phyloP scores from a whole-genome alignment of 2,888 invertebrate species.

The Atethmia centrago region DNA sequence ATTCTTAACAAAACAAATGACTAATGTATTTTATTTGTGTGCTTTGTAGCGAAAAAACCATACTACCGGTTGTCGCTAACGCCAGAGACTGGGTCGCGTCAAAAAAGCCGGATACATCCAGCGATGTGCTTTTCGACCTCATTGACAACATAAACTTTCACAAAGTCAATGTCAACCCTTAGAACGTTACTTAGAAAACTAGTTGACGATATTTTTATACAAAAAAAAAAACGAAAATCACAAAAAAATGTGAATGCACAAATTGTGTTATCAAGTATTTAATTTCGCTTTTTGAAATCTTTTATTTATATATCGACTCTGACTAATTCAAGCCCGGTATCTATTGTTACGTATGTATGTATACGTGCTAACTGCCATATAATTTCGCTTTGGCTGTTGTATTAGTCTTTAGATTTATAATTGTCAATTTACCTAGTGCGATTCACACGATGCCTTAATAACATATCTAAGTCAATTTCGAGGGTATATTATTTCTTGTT shows the following conservation, averaged over 20 bases:
- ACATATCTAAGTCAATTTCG: slow-evolving; percentile 90
- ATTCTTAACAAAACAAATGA: slow-evolving; percentile 63
- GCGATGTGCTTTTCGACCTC: slow-evolving; percentile 80
- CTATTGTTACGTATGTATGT: slow-evolving; percentile 73
- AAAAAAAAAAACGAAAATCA: slow-evolving; percentile 81
- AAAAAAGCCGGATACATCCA: slow-evolving; percentile 76
- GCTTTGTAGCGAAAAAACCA: slow-evolving; percentile 86
- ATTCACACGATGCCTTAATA: slow-evolving; percentile 91
- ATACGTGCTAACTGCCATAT: slow-evolving; percentile 85
- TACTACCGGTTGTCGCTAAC: slow-evolving; percentile 87
- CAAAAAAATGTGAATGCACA: slow-evolving; percentile 89
- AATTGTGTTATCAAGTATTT: slow-evolving; percentile 80
- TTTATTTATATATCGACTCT: slow-evolving; percentile 88
- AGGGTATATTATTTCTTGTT: slow-evolving; percentile 82
- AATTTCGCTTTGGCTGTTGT: slow-evolving; percentile 89
- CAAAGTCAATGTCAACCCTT: slow-evolving; percentile 80
- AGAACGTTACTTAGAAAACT: slow-evolving; percentile 66
- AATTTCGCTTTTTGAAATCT: slow-evolving; percentile 84
- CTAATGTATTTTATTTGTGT: slow-evolving; percentile 81
- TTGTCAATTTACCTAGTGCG: slow-evolving; percentile 88
- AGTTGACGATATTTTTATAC: slow-evolving; percentile 85
- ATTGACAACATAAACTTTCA: slow-evolving; percentile 78
- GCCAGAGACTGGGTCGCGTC: slow-evolving; percentile 87
- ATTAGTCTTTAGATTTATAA: slow-evolving; percentile 84
- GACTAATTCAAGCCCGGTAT: slow-evolving; percentile 76